Conservation (phyloP, 2,113 vertebrate species). For the Brienomyrus brachyistius region DNA sequence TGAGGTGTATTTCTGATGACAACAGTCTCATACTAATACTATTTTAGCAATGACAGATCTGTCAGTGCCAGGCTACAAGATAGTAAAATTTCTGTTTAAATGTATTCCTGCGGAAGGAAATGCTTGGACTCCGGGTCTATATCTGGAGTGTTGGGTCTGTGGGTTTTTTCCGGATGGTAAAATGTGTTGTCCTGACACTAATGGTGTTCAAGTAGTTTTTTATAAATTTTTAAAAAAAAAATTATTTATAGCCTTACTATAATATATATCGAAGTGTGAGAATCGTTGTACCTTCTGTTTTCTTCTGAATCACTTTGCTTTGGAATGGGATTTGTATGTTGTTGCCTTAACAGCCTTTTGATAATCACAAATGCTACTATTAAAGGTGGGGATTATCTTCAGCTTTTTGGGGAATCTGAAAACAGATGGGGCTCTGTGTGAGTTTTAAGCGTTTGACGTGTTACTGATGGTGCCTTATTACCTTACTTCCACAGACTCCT, state of each 20-base stretch:
- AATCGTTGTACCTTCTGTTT: neutral
- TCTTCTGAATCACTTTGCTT: neutral
- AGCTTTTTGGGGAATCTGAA: slow-evolving; percentile 7
- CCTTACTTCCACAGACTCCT: neutral
- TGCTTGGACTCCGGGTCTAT: neutral
- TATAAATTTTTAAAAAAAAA: neutral
- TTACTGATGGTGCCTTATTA: slow-evolving; percentile 26
- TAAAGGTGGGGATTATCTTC: slow-evolving; percentile 15
- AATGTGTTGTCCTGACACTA: neutral
- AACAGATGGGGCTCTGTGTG: neutral
- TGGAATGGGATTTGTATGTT: slow-evolving; percentile 17
- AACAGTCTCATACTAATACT: neutral
- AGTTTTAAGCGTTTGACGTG: slow-evolving; percentile 1
- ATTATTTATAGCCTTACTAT: neutral
- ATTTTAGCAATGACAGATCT: neutral
- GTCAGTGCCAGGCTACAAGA: neutral
- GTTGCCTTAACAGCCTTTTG: slow-evolving; percentile 18
- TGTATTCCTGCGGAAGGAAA: neutral
- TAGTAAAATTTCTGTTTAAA: neutral
- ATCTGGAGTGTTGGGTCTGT: neutral
- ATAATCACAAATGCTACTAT: slow-evolving; percentile 24
- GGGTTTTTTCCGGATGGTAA: neutral
- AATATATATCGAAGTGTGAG: neutral
- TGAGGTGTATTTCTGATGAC: neutral
- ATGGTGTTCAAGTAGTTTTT: neutral